These are phyloP conservation scores for Sarcophaga subvicina DNA, from an alignment of 2,888 invertebrate genomes.

Conservation along the genomic window DNA sequence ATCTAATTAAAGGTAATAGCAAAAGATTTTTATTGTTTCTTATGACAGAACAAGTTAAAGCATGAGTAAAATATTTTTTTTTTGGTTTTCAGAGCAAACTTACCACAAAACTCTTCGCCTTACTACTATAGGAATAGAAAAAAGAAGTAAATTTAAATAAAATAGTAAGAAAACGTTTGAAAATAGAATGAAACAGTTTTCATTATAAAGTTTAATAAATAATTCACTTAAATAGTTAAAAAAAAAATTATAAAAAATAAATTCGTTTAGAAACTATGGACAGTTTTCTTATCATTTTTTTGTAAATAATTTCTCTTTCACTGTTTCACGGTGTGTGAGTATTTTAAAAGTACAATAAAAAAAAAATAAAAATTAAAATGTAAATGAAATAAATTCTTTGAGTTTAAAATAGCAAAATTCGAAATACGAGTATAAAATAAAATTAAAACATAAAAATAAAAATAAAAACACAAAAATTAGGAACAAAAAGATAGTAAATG, in stretches of 20 bases:
- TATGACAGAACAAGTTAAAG: too few species aligned
- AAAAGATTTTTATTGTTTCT: too few species aligned
- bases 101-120: constrained; percentile 28
- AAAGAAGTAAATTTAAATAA: constrained; percentile 28
- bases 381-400: constrained; percentile 54
- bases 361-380: too few species aligned
- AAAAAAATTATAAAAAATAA: constrained; percentile 49
- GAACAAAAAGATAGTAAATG: constrained; percentile 65
- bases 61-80: too few species aligned
- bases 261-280: constrained; percentile 62
- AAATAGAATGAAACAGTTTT: constrained; percentile 35
- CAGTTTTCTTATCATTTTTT: constrained; percentile 42
- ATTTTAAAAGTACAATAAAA: constrained; percentile 47
- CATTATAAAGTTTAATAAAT: constrained; percentile 53
- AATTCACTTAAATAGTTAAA: constrained; percentile 60
- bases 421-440: constrained; percentile 25
- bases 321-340: constrained; percentile 16
- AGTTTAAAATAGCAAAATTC: constrained; percentile 62
- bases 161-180: constrained; percentile 28
- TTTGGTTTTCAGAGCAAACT: neutral
- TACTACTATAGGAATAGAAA: constrained; percentile 44
- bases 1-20: too few species aligned
- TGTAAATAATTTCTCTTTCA: constrained; percentile 13
- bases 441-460: constrained; percentile 33
- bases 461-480: constrained; percentile 59